Evolutionary conservation across 2,797 vertebrate genomes (phyloP).

Genomic region (Pipistrellus nathusii): DNA sequence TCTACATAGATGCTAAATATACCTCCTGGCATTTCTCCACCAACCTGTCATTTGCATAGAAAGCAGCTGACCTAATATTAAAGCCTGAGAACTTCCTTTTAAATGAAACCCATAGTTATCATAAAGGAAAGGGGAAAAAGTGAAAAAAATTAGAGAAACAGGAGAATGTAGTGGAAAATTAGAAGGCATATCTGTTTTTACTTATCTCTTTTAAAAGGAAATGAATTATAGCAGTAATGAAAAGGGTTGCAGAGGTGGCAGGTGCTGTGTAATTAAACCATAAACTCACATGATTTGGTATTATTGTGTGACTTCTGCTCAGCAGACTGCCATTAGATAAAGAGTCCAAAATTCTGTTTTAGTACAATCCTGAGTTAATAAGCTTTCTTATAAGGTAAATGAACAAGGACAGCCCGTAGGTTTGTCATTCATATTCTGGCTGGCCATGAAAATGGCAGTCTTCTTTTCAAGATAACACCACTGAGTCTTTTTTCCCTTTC

Average conservation of each 20-base stretch:
- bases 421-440: neutral
- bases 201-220: conserved; percentile 3
- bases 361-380: neutral
- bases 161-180: neutral
- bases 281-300: neutral
- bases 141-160: neutral
- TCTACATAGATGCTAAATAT: conserved; percentile 10
- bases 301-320: neutral
- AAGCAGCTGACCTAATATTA: neutral
- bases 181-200: conserved; percentile 47
- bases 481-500: neutral
- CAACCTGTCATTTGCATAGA: neutral
- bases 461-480: neutral
- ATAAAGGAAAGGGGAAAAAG: neutral
- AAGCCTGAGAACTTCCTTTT: neutral
- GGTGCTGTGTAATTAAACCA: conserved; percentile 32
- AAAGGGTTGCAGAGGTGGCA: neutral
- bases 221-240: conserved; percentile 62
- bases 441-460: neutral
- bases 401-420: neutral
- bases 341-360: neutral
- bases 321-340: neutral
- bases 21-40: neutral
- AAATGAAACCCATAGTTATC: conserved; percentile 20
- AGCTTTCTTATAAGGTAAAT: neutral